Base-by-base conservation (phyloP, 2,113 vertebrate genomes). In the Elaphurus davidianus region DNA sequence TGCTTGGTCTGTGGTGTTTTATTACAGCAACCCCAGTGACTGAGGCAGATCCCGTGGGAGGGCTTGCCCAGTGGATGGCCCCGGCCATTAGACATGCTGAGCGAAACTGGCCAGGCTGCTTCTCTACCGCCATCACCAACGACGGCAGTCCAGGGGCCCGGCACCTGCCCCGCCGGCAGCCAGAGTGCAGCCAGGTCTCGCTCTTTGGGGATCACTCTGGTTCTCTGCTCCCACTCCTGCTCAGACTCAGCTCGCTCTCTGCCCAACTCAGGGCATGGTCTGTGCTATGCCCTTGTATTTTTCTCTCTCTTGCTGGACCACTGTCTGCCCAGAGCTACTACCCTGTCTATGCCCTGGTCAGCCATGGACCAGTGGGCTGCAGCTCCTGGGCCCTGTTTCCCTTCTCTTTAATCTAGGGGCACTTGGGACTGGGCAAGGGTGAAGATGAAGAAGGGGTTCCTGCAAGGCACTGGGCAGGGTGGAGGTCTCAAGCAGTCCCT, bases 111-210 rank as follows among this genome's bases (percentile, higher is more conserved):
- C n/a, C 55, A 12, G 36, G 15, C 0, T 25, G 30, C 50, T 82
- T 47, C 57, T 60, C 28, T 4, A n/a, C 19, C 21, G 4, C 50
- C 16, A 1, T 5, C 36, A 21, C 40, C 40, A 78, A 0, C 0
- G 7, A 55, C 13, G 33, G 23, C 36, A 0, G 10, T 30, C 47
- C 62, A 12, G 27, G 76, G 28, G 45, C 45, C 3, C 47, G 15
- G 28, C 2, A 5, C 6, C 19, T 1, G 25, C 7, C 40, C 47
- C 5, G 0, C 15, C 4, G 2, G 30, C 27, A 64, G 62, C 62
- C 54, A 33, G n/a, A 11, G 3, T 25, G n/a, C 25, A 50, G 52
- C 54, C 78, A 7, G 43, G 25, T 4, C 40, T 84, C 6, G 13
- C 23, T 59, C 55, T 78, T 2, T 40, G 15, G 43, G 52, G 47